Evolutionary conservation across 2,113 vertebrate species (phyloP), one percentile per base, ranked within the genome.

Genomic region (Myodes glareolus): DNA sequence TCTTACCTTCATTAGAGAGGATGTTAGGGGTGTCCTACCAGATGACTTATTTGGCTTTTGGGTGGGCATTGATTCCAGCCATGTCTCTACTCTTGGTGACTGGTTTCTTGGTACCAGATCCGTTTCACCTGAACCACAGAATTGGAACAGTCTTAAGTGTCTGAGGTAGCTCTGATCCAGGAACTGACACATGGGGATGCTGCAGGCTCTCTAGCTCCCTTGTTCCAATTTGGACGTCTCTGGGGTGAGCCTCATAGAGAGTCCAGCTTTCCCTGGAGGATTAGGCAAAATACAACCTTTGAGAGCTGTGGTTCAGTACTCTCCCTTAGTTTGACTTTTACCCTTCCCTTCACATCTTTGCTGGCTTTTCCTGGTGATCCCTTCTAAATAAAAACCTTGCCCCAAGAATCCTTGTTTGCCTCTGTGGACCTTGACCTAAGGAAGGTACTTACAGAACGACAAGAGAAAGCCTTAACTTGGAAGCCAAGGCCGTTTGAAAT

Each of bases 401-500:
- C 68, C 72, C 68, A 75, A 95, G 77, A 82, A 90, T 87, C 73
- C 19, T 78, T 50, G 29, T 63, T 88, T 92, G 65, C 42, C 85
- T 96, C 55, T 84, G 36, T 42, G 47, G 82, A 80, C 25, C 31
- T 80, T 92, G 63, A 77, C 50, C 73, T 80, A 86, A 92, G 76
- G n/a, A 6, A 68, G 76, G 45, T 65, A 88, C 45, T 73, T 77
- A 47, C 5, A 63, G 72, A 77, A 91, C 77, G 85, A 86, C 91
- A 88, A 55, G n/a, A 88, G 91, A 96, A 42, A 19, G 45, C 81
- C 39, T 91, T 84, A 90, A 93, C 75, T 45, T 93, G 92, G 77
- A 94, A 96, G 84, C 39, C 50, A 93, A 91, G 39, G 67, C 36
- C 29, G 25, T 95, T 92, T 3, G 29, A 88, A 96, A 94, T 95